These are phyloP conservation scores for Varroa destructor DNA, from an alignment of 1,140 invertebrate species.

Conservation along the genomic window DNA sequence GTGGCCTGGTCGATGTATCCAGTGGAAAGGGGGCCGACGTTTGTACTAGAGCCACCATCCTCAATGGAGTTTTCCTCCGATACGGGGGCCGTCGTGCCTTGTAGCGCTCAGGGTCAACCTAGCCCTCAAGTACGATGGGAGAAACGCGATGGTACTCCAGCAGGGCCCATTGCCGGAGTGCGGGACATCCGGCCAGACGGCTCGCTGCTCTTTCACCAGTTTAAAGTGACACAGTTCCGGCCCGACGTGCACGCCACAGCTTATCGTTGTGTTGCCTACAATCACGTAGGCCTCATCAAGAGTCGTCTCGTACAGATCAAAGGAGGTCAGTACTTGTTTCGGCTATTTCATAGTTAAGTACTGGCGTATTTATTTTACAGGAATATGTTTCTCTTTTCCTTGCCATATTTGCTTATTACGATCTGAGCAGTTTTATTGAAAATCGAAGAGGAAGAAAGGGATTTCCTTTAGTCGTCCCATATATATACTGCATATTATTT, in stretches of 20 bases:
- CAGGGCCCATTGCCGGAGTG: conserved; percentile 53
- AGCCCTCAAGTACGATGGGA: conserved; percentile 72
- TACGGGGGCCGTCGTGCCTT: conserved; percentile 78
- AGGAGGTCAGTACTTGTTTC: conserved; percentile 36
- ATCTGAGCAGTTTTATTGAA: too few species aligned
- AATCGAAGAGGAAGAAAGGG: too few species aligned
- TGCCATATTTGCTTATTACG: too few species aligned
- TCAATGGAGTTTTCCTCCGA: conserved; percentile 84
- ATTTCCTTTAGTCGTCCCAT: too few species aligned
- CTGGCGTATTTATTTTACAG: too few species aligned
- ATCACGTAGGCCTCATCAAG: conserved; percentile 54
- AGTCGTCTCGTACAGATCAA: conserved; percentile 51
- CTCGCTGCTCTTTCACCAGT: conserved; percentile 40
- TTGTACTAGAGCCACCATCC: conserved; percentile 76
- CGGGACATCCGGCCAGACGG: conserved; percentile 49
- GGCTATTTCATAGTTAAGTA: neutral
- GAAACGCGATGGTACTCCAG: conserved; percentile 47
- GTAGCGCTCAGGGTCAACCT: conserved; percentile 74
- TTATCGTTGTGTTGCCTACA: conserved; percentile 45
- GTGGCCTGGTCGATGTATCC: conserved; percentile 4
- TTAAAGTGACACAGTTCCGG: conserved; percentile 39
- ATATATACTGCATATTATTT: too few species aligned
- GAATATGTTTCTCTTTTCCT: too few species aligned
- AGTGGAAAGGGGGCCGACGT: conserved; percentile 57
- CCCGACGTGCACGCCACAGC: conserved; percentile 46